These are phyloP conservation scores for Tiliqua scincoides DNA, from an alignment of 2,113 vertebrate species.

Conservation along the genomic window DNA sequence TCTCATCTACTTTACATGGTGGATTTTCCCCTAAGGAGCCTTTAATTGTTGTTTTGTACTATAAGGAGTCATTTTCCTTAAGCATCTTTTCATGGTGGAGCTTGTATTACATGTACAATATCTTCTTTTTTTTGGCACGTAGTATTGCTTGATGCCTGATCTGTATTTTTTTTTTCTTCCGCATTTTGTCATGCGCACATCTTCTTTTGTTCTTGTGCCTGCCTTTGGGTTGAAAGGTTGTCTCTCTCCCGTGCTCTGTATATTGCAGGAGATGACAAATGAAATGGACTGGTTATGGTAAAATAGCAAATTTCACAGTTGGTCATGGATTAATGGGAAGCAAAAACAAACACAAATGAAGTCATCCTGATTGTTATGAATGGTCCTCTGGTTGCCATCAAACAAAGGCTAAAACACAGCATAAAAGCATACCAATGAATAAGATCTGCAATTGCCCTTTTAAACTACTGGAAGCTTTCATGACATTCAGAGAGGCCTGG, in stretches of 20 bases:
- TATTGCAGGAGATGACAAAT: conserved; percentile 64
- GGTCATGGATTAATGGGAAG: conserved; percentile 72
- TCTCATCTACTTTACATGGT: conserved; percentile 32
- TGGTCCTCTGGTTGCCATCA: conserved; percentile 66
- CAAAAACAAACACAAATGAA: conserved; percentile 76
- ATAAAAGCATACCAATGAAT: conserved; percentile 56
- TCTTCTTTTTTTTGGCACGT: conserved; percentile 14
- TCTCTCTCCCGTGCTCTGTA: conserved; percentile 60
- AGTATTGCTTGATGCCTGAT: conserved; percentile 35
- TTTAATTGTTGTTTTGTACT: conserved; percentile 38
- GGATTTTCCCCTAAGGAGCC: neutral
- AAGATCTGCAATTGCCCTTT: conserved; percentile 63
- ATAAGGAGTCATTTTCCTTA: conserved; percentile 28
- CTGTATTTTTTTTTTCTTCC: neutral
- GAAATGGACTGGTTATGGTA: conserved; percentile 65
- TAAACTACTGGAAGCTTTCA: conserved; percentile 65
- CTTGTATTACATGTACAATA: neutral
- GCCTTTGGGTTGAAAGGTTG: conserved; percentile 37
- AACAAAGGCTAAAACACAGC: conserved; percentile 60
- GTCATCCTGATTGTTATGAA: conserved; percentile 66
- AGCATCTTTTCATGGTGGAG: conserved; percentile 5
- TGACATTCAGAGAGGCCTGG: conserved; percentile 48
- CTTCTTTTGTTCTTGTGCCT: conserved; percentile 54
- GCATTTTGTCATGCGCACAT: neutral
- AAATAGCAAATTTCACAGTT: conserved; percentile 73